Base-by-base conservation (phyloP, 2,888 invertebrate species). In the Eulithis testata region DNA sequence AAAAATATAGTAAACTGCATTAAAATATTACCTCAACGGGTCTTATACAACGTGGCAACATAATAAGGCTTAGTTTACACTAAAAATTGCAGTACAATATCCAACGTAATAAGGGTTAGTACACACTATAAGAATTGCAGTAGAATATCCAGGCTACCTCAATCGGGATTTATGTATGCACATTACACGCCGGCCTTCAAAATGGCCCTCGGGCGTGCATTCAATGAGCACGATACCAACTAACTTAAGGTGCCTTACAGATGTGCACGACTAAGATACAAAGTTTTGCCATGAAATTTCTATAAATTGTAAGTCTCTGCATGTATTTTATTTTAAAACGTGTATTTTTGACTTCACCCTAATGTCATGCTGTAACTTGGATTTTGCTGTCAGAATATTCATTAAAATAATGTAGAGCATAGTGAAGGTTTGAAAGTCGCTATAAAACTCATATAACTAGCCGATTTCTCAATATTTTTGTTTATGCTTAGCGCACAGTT, bases 151-250 rank as follows among this genome's bases (percentile, higher is more conserved):
- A 40, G 47, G 65, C 60, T 65, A 65, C 61, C 54, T 59, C 63
- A 59, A 61, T 66, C 49, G 62, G 72, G 80, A 82, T 82, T 82
- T 81, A 82, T 80, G 81, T 69, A 71, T 67, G 77, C 57, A 77
- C 79, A 80, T 79, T 81, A 79, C 73, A 75, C 71, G 72, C 69
- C 69, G 71, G 69, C 71, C 71, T 71, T 68, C 71, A 64, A 63
- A 65, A 74, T 70, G 74, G 81, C 82, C 82, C 74, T 73, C 73
- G 72, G 83, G 85, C 84, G 73, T 63, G 72, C 71, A 75, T 73
- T 83, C 62, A 68, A 68, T 60, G 62, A 73, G 51, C 64, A 64
- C 69, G 65, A 63, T 66, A 68, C 58, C 47, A 65, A 61, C 63
- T 61, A 52, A 57, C 58, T 62, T 76, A 79, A 73, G 75, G 74